Conservation (phyloP, 2,888 invertebrate species). For the Drosophila rellima region DNA sequence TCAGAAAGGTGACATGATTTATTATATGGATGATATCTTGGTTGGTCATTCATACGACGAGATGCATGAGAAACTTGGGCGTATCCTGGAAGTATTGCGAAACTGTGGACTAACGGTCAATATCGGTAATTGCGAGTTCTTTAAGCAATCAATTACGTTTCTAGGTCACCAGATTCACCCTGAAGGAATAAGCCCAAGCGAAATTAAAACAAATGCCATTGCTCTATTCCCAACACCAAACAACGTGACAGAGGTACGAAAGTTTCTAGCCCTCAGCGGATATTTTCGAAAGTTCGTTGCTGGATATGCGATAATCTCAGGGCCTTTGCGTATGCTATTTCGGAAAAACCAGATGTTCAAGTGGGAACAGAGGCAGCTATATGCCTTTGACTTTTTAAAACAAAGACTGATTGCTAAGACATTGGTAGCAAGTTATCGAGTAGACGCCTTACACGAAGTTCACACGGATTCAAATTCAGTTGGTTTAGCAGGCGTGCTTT, state of each 20-base stretch:
- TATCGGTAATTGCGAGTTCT: neutral
- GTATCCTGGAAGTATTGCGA: constrained; percentile 1
- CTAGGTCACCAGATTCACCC: neutral
- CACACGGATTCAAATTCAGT: constrained; percentile 5
- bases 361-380: neutral
- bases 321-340: constrained; percentile 7
- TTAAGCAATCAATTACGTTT: neutral
- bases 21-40: constrained; percentile 43
- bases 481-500: constrained; percentile 9
- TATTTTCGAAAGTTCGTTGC: constrained; percentile 3
- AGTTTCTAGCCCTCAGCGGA: constrained; percentile 2
- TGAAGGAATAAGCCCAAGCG: neutral
- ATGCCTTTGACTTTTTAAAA: neutral
- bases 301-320: constrained; percentile 6
- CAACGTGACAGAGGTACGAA: neutral
- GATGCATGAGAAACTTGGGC: neutral
- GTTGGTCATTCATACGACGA: constrained; percentile 10
- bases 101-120: constrained; percentile 9
- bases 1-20: constrained; percentile 24
- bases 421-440: neutral
- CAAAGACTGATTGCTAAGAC: neutral
- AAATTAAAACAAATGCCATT: constrained; percentile 3
- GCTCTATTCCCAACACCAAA: neutral
- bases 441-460: neutral
- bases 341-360: constrained; percentile 1